A percentile compares a stretch with the other conserved stretches of the same genome.
Evolutionary conservation across 1,140 invertebrate genomes (phyloP).

Genomic region (Wasmannia auropunctata): DNA sequence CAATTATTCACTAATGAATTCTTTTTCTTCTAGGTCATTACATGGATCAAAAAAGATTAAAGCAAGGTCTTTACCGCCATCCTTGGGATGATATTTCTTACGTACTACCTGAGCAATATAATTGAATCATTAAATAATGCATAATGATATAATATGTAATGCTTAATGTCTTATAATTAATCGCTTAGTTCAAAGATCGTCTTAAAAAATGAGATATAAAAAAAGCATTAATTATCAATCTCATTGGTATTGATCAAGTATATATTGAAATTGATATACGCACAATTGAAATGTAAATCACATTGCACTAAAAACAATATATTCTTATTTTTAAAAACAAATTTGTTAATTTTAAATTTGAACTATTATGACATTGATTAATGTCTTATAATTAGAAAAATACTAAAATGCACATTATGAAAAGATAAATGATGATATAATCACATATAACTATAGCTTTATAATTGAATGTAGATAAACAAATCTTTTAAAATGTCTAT

Average conservation of each 20-base stretch:
- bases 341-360: background rate
- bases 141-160: slow-evolving; percentile 12
- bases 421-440: background rate
- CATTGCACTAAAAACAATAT: background rate
- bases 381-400: background rate
- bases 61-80: slow-evolving; percentile 99
- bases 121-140: slow-evolving; percentile 69
- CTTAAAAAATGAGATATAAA: slow-evolving; percentile 1
- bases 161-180: background rate
- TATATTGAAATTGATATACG: background rate
- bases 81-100: slow-evolving; percentile 99
- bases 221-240: background rate
- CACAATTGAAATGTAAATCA: background rate
- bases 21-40: slow-evolving; percentile 91
- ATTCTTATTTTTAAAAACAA: slow-evolving; percentile 1
- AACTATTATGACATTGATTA: background rate
- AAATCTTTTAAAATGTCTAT: background rate
- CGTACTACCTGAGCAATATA: slow-evolving; percentile 94
- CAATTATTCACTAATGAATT: background rate
- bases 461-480: background rate
- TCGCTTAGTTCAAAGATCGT: background rate
- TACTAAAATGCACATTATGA: background rate
- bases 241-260: background rate
- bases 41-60: slow-evolving; percentile 99
- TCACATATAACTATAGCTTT: background rate